Evolutionary conservation across 2,113 vertebrate species (phyloP).

Genomic region (Prietella phreatophila): DNA sequence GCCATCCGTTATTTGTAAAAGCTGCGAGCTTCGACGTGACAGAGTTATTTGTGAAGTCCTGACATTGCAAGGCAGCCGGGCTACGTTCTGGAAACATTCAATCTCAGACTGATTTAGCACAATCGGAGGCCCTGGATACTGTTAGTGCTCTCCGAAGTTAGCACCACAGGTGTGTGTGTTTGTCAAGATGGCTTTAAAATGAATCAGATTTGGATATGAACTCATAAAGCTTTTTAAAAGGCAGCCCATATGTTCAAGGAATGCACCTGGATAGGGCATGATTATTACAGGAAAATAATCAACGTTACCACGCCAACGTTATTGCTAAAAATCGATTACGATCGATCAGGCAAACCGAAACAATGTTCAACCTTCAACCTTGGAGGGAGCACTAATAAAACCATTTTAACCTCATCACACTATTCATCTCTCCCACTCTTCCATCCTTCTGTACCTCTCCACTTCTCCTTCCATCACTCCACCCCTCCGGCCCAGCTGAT

Average conservation of each 20-base stretch:
- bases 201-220: constrained; percentile 4
- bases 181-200: background rate
- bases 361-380: constrained; percentile 42
- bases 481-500: constrained; percentile 7
- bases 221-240: background rate
- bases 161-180: background rate
- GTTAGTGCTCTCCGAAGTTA: constrained; percentile 14
- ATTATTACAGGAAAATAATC: background rate
- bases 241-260: background rate
- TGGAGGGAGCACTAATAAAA: constrained; percentile 75
- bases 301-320: background rate
- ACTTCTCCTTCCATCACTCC: constrained; percentile 25
- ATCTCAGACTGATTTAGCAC: constrained; percentile 26
- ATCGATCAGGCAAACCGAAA: background rate
- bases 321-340: background rate
- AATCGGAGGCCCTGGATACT: constrained; percentile 3
- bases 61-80: background rate
- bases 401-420: constrained; percentile 79
- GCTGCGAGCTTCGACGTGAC: background rate
- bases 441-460: background rate
- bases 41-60: constrained; percentile 14
- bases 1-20: constrained; percentile 53
- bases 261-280: background rate
- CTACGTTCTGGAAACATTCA: constrained; percentile 29
- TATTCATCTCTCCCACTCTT: constrained; percentile 17